Conservation (phyloP, 2,797 vertebrate genomes). For the Intellagama lesueurii region DNA sequence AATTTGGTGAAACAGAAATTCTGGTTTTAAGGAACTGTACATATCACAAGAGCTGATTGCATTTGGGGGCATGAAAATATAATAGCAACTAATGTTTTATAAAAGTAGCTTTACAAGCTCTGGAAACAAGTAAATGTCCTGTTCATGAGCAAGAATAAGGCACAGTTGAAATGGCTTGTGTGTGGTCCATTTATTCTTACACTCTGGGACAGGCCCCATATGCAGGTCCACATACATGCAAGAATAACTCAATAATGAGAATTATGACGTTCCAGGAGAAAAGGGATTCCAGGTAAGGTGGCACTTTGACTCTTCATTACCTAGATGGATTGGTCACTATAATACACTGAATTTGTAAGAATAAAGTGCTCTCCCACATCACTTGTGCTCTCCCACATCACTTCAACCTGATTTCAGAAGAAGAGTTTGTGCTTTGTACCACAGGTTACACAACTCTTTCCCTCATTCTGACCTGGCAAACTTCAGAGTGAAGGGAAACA, state of each 20-base stretch:
- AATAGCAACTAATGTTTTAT: too few species aligned
- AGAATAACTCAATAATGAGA: background rate
- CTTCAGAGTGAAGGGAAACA: background rate
- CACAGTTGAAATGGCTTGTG: background rate
- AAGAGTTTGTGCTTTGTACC: background rate
- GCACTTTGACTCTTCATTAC: too few species aligned
- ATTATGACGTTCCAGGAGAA: background rate
- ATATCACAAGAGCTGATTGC: too few species aligned
- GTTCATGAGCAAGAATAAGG: background rate
- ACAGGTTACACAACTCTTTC: background rate
- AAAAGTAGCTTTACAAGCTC: too few species aligned
- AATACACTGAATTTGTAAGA: background rate
- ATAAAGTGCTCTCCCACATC: background rate
- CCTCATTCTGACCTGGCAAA: background rate
- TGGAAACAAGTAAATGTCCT: background rate
- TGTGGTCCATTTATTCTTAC: background rate
- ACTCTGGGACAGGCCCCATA: background rate
- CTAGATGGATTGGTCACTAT: too few species aligned
- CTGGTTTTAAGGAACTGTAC: too few species aligned
- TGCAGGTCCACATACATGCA: too few species aligned
- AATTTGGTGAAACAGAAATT: too few species aligned
- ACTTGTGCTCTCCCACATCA: background rate
- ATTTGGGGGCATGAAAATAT: too few species aligned
- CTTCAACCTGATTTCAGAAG: background rate
- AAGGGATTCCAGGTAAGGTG: background rate